Evolutionary conservation across 2,888 invertebrate species (phyloP).

Genomic region (Xanthia togata): DNA sequence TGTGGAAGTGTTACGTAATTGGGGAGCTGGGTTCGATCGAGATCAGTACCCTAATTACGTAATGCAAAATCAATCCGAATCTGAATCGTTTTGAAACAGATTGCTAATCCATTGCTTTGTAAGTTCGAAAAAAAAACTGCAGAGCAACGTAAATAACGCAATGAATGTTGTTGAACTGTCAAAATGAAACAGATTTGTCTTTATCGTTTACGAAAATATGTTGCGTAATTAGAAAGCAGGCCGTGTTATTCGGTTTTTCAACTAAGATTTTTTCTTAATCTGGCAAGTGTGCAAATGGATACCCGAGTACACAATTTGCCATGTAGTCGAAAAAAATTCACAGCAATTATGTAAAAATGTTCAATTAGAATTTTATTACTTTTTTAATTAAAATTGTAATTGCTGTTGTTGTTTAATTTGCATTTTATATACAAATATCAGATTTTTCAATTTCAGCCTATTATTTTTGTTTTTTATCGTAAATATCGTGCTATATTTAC

Average conservation of each 20-base stretch:
- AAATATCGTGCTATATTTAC: background rate
- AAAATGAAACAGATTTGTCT: too few relatives aligned
- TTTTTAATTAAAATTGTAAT: slow-evolving; percentile 26
- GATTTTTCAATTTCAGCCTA: background rate
- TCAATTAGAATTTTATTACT: slow-evolving; percentile 10
- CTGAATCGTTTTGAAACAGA: too few relatives aligned
- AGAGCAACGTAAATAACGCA: too few relatives aligned
- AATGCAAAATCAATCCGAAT: too few relatives aligned
- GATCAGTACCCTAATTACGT: too few relatives aligned
- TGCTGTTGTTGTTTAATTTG: background rate
- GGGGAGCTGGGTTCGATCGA: background rate
- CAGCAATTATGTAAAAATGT: slow-evolving; percentile 1
- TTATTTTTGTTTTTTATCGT: background rate
- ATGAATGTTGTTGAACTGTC: too few relatives aligned
- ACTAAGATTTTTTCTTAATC: background rate
- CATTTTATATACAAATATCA: background rate
- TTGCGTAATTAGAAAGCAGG: too few relatives aligned
- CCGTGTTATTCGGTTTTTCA: background rate
- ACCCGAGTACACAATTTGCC: background rate
- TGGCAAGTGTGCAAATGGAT: background rate
- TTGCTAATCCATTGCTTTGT: too few relatives aligned
- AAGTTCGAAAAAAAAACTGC: too few relatives aligned
- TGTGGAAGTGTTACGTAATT: too few relatives aligned
- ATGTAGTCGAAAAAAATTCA: slow-evolving; percentile 5
- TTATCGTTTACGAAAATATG: too few relatives aligned